These are phyloP conservation scores for Sylvicola cinctus DNA, from an alignment of 2,888 invertebrate genomes.

Conservation along the genomic window DNA sequence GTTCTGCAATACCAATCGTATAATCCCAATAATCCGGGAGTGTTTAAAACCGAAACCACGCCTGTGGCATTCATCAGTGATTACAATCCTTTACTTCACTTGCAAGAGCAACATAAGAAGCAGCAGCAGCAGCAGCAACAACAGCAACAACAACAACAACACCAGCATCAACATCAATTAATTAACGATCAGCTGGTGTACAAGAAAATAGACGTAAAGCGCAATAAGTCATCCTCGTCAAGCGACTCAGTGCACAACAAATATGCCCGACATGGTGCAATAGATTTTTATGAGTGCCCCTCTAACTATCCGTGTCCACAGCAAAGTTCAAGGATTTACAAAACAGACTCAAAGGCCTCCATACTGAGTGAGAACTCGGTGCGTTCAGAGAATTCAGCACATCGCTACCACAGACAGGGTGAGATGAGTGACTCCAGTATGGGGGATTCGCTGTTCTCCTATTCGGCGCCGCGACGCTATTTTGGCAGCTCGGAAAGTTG, in stretches of 20 bases:
- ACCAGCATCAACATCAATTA: constrained; percentile 6
- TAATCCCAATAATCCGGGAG: constrained; percentile 25
- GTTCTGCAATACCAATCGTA: constrained; percentile 25
- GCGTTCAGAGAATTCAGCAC: constrained; percentile 18
- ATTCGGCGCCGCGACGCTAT: constrained; percentile 18
- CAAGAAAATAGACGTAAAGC: constrained; percentile 8
- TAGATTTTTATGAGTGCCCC: constrained; percentile 6
- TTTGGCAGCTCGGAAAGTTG: constrained; percentile 25
- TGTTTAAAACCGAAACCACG: constrained; percentile 25
- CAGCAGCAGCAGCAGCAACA: constrained; percentile 6
- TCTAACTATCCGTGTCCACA: constrained; percentile 12
- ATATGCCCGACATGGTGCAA: constrained; percentile 10
- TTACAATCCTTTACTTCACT: constrained; percentile 23
- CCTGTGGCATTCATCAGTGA: constrained; percentile 25
- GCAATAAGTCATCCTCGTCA: constrained; percentile 25
- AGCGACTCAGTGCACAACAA: constrained; percentile 23
- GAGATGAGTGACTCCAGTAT: constrained; percentile 20
- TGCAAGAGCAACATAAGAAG: constrained; percentile 11
- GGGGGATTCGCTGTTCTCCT: constrained; percentile 18
- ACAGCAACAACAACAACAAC: constrained; percentile 8
- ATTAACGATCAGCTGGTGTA: neutral
- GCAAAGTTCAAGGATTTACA: constrained; percentile 17
- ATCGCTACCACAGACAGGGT: constrained; percentile 12
- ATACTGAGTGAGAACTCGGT: constrained; percentile 23
- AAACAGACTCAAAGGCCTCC: constrained; percentile 24